phyloP scores from a whole-genome alignment of 2,888 invertebrate genomes.

The Tachina fera region DNA sequence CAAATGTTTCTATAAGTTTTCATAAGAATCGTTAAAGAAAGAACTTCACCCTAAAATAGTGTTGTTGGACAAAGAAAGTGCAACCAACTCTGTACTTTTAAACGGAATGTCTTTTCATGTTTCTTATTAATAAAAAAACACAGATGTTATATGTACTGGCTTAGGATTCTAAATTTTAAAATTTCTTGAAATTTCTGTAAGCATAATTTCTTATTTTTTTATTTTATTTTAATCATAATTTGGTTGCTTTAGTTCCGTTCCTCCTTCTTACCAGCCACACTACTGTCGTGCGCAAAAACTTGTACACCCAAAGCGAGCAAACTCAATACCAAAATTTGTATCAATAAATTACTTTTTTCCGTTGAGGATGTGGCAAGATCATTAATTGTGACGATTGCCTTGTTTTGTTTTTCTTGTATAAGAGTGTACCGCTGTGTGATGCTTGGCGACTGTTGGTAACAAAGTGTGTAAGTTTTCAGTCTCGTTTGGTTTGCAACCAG shows the following conservation, averaged over 20 bases:
- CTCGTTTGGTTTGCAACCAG: constrained; percentile 57
- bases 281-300: constrained; percentile 24
- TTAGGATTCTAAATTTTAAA: no score
- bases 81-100: no score
- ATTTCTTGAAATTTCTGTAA: no score
- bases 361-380: constrained; percentile 77
- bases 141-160: no score
- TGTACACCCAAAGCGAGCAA: neutral
- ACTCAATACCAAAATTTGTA: constrained; percentile 47
- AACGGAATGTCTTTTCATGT: no score
- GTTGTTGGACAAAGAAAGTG: no score
- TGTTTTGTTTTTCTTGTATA: constrained; percentile 15
- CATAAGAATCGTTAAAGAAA: no score
- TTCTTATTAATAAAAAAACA: no score
- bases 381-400: constrained; percentile 79
- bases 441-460: neutral
- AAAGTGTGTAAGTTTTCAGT: constrained; percentile 11
- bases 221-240: no score
- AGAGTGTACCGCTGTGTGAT: neutral
- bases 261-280: neutral
- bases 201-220: no score
- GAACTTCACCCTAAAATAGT: no score
- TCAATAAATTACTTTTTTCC: constrained; percentile 73
- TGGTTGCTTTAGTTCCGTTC: neutral
- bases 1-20: no score